Base-by-base conservation (phyloP, 2,888 invertebrate species). In the Ptycholaimellus sp. region DNA sequence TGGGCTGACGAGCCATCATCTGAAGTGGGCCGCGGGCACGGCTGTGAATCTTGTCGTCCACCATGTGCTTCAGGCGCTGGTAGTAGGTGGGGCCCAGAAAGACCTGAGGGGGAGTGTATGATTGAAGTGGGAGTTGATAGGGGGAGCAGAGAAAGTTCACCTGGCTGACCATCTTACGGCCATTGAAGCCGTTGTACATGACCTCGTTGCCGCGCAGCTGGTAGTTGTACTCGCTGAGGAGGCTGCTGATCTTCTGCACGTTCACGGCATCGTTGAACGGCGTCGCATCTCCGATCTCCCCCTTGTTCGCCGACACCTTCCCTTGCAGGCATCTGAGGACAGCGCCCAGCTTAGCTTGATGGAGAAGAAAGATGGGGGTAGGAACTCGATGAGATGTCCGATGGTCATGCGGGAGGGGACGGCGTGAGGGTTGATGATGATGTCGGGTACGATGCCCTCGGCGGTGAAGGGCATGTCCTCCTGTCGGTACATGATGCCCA, bases 341-440 rank as follows among this genome's bases (percentile, higher is more conserved):
- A n/a, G n/a, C n/a, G n/a, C n/a, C n/a, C n/a, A n/a, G n/a, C n/a
- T n/a, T n/a, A n/a, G n/a, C n/a, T n/a, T n/a, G n/a, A n/a, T n/a
- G n/a, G n/a, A n/a, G n/a, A n/a, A n/a, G n/a, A n/a, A n/a, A n/a
- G n/a, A n/a, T n/a, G n/a, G n/a, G n/a, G n/a, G n/a, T 50, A 99
- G 74, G 59, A 93, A 96, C 63, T 99, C 96, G 63, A 99, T 99
- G 70, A 99, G 87, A 69, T 99, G 96, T 63, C 96, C 96, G 70
- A 99, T 90, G 58, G 96, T 99, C 96, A 99, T 99, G 73, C 96
- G 85, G 49, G 87, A 87, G 36, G 96, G 96, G 59, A 99, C 90
- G 60, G 96, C 96, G 59, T 99, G 96, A 33, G 96, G 96, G 63
- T 99, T 99, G 58, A 99, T 93, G 52, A 99, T 93, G 54, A 99